Evolutionary conservation across 2,797 vertebrate genomes (phyloP).

Genomic region (Lagodon rhomboides): DNA sequence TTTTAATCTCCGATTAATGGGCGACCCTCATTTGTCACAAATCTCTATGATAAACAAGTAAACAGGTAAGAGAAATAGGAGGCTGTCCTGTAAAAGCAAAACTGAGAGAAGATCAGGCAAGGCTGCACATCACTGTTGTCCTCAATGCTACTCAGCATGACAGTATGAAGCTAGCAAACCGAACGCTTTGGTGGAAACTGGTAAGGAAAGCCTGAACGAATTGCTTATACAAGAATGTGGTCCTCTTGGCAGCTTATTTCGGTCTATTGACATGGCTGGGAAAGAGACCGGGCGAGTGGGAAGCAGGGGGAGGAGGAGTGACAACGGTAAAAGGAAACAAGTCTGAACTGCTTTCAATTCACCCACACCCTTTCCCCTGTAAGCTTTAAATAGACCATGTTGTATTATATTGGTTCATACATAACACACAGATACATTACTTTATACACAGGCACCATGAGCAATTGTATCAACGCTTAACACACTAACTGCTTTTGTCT

Average conservation of each 20-base stretch:
- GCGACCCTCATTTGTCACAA: too few species aligned
- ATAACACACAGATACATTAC: background rate
- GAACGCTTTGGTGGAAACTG: slow-evolving; percentile 29
- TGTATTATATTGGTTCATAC: background rate
- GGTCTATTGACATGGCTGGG: slow-evolving; percentile 65
- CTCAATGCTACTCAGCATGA: background rate
- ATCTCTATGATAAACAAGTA: background rate
- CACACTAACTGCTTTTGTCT: background rate
- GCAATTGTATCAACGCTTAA: slow-evolving; percentile 9
- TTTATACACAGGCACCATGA: background rate
- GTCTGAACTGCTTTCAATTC: slow-evolving; percentile 2
- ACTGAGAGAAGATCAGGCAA: background rate
- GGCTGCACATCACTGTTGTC: background rate
- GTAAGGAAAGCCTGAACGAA: slow-evolving; percentile 61
- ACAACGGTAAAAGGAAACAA: slow-evolving; percentile 5
- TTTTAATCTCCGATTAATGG: too few species aligned
- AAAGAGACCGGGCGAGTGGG: slow-evolving; percentile 28
- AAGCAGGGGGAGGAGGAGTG: slow-evolving; percentile 1
- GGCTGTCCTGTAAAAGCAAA: too few species aligned
- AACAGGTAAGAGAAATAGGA: background rate
- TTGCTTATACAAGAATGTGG: slow-evolving; percentile 70
- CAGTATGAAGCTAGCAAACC: slow-evolving; percentile 1
- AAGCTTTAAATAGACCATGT: background rate
- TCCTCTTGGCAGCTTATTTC: slow-evolving; percentile 64
- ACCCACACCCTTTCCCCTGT: slow-evolving; percentile 31